Percentiles rank a stretch among this genome's conserved stretches.
Conservation (phyloP, 2,888 invertebrate genomes). For the Ommatoiulus sabulosus region DNA sequence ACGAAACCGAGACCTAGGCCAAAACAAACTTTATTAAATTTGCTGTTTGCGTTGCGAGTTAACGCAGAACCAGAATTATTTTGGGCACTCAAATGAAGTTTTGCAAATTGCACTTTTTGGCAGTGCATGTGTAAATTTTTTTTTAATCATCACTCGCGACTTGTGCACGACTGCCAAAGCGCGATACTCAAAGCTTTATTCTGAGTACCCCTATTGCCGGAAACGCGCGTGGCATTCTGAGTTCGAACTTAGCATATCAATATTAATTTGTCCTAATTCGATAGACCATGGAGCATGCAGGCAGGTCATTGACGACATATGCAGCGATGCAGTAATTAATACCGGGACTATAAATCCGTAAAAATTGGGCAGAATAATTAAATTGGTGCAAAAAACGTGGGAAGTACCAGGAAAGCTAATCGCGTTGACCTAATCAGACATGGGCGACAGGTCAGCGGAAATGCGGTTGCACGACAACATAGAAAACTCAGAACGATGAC, state of each 20-base stretch:
- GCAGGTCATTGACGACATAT: conserved; percentile 4
- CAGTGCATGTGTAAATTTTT: too few species aligned
- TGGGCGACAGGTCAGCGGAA: not conserved
- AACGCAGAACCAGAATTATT: too few species aligned
- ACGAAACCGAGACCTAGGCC: too few species aligned
- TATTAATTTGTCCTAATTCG: conserved; percentile 12
- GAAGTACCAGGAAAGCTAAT: not conserved
- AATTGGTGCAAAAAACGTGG: not conserved
- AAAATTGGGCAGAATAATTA: not conserved
- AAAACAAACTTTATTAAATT: too few species aligned
- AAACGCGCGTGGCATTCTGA: not conserved
- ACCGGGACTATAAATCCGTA: not conserved
- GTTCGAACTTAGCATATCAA: not conserved
- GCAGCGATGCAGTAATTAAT: not conserved
- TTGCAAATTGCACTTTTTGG: too few species aligned
- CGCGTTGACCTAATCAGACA: not conserved
- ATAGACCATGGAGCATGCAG: not conserved
- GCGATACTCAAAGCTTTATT: too few species aligned
- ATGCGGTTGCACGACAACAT: not conserved
- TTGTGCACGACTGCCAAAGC: too few species aligned
- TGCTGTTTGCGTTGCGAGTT: too few species aligned
- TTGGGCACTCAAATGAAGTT: too few species aligned
- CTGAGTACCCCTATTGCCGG: too few species aligned
- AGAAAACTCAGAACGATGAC: not conserved
- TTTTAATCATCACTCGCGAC: too few species aligned